phyloP scores from a whole-genome alignment of 2,113 vertebrate genomes.

The Ia io region DNA sequence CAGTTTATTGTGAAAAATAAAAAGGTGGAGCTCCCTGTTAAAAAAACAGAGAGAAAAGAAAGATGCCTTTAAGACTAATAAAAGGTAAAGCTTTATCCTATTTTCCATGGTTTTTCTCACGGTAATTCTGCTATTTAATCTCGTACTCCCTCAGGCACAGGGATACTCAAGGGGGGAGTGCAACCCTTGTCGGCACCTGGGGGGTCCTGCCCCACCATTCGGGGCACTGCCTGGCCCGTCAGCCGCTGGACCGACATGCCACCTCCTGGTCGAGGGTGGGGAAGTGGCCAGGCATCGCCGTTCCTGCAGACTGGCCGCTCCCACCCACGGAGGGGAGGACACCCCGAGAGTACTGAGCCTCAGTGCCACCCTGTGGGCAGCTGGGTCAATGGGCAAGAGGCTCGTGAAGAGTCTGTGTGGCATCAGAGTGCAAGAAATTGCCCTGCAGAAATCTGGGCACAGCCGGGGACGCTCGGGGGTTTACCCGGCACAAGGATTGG shows the following conservation, averaged over 20 bases:
- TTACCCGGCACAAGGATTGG: background rate
- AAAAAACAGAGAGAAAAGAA: background rate
- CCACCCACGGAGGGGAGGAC: background rate
- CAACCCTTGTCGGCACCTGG: background rate
- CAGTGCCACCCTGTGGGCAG: background rate
- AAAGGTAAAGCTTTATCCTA: background rate
- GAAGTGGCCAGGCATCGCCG: background rate
- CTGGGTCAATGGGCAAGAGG: background rate
- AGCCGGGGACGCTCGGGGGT: background rate
- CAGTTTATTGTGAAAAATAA: background rate
- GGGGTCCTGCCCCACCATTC: background rate
- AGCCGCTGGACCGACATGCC: background rate
- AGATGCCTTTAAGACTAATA: background rate
- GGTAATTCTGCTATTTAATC: background rate
- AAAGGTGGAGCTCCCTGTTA: background rate
- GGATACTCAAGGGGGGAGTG: background rate
- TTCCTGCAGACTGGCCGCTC: background rate
- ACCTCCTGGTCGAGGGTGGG: background rate
- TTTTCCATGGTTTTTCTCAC: background rate
- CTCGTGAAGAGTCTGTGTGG: background rate
- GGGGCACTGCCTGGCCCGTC: background rate
- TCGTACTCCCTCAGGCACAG: background rate
- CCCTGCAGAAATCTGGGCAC: background rate
- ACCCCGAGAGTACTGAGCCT: background rate
- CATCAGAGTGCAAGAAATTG: background rate